phyloP scores from a whole-genome alignment of 1,140 invertebrate genomes.

The Maconellicoccus hirsutus region DNA sequence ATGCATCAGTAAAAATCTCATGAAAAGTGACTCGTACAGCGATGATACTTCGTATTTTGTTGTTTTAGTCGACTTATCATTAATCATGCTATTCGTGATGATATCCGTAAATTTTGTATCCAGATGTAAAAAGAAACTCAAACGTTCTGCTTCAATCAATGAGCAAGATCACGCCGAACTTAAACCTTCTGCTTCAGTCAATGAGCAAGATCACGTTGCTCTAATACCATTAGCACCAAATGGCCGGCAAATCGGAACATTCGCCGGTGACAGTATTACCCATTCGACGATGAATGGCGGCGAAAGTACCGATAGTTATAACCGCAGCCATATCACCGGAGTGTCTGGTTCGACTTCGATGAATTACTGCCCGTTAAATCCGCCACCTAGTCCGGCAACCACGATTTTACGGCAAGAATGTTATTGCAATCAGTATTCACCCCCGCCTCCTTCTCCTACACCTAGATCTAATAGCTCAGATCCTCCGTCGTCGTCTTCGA shows the following conservation, averaged over 20 bases:
- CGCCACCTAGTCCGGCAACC: constrained; percentile 77
- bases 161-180: neutral
- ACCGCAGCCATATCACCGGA: constrained; percentile 67
- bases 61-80: neutral
- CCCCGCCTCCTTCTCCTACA: constrained; percentile 77
- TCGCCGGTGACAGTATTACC: no score
- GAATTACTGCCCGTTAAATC: constrained; percentile 53
- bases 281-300: neutral
- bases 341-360: constrained; percentile 41
- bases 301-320: constrained; percentile 51
- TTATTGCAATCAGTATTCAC: constrained; percentile 59
- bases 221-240: neutral
- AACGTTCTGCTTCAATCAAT: neutral
- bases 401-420: constrained; percentile 41
- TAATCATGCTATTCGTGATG: constrained; percentile 13
- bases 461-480: constrained; percentile 52
- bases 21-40: neutral
- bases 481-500: constrained; percentile 49
- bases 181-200: no score
- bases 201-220: neutral
- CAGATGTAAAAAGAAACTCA: neutral
- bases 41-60: constrained; percentile 14
- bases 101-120: constrained; percentile 1
- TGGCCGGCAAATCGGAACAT: neutral
- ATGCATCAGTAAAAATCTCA: neutral